Conservation (phyloP, 2,888 invertebrate species). For the Abrostola tripartita region DNA sequence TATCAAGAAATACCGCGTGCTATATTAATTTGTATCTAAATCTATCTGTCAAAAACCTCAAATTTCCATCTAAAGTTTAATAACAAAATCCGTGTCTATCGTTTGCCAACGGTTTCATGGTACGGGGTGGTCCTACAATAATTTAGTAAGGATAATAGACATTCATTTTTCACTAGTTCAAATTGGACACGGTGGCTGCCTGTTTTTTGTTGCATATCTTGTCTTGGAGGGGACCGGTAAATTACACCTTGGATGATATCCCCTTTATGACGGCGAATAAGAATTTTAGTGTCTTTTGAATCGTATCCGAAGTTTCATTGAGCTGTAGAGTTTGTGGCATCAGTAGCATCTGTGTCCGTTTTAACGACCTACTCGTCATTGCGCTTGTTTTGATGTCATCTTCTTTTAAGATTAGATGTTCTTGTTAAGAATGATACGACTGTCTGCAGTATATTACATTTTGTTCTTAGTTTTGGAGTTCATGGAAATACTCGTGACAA, state of each 20-base stretch:
- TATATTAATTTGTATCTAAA: too few relatives aligned
- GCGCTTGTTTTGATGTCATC: too few relatives aligned
- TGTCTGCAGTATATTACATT: too few relatives aligned
- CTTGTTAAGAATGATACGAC: too few relatives aligned
- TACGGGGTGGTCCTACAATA: slow-evolving; percentile 70
- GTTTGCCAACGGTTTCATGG: slow-evolving; percentile 46
- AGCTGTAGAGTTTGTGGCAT: slow-evolving; percentile 2
- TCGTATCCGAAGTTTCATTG: slow-evolving; percentile 25
- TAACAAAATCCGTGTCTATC: slow-evolving; percentile 14
- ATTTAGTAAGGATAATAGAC: slow-evolving; percentile 73
- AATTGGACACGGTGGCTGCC: slow-evolving; percentile 79
- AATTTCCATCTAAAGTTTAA: not conserved
- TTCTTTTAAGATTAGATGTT: too few relatives aligned
- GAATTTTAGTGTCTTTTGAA: slow-evolving; percentile 46
- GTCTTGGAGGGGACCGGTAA: slow-evolving; percentile 66
- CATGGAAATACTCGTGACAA: too few relatives aligned
- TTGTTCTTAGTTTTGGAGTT: too few relatives aligned
- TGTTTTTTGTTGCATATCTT: slow-evolving; percentile 75
- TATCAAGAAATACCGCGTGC: too few relatives aligned
- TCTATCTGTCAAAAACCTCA: not conserved
- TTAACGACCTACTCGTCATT: too few relatives aligned
- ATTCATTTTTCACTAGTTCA: slow-evolving; percentile 83
- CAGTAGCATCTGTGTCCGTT: not conserved
- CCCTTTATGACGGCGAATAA: slow-evolving; percentile 57
- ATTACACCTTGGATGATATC: slow-evolving; percentile 69